Base-by-base conservation (phyloP, 2,113 vertebrate species). In the Oxygymnocypris stewartii region DNA sequence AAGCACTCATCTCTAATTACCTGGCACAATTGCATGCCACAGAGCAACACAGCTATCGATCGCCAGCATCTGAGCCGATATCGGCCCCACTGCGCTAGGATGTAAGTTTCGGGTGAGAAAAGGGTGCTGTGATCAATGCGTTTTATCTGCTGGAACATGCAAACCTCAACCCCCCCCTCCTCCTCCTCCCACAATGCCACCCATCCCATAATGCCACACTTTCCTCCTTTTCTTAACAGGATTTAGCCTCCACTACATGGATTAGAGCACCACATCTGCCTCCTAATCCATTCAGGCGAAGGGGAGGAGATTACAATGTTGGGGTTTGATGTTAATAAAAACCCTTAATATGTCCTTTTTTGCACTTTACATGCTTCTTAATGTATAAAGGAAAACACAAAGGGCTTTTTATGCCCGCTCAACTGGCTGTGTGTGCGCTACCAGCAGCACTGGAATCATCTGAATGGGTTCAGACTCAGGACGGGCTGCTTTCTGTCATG, bases 241-340 rank as follows among this genome's bases (percentile, higher is more conserved):
- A 88, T 89, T 79, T 84, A 85, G 65, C 61, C 84, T 51, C 86
- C 88, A 87, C 85, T 84, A 77, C 85, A 85, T 78, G 87, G 85
- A 81, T 89, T 88, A 90, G 82, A 85, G 71, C 82, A 81, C 82
- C 84, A n/a, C 85, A 67, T 89, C 87, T 79, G 51, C 3, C 44
- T 40, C 82, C 85, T 89, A 88, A 87, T 88, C 85, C 88, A 88
- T 88, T 87, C 78, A 20, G 84, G 86, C 78, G 82, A 85, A 86
- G 85, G 84, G 85, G 87, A 86, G 84, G 87, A 90, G 91, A 92
- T 93, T 90, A 92, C 91, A 90, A 88, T 89, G 90, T 91, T 92
- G 86, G 87, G 89, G 90, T 92, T 92, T 92, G 88, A 91, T 91
- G 89, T 90, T 89, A 93, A 90, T 89, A 90, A 87, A 91, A 88